A percentile compares a stretch with the other conserved stretches of the same genome.
Conservation (phyloP, 2,797 vertebrate species). For the Manis crassicaudata region DNA sequence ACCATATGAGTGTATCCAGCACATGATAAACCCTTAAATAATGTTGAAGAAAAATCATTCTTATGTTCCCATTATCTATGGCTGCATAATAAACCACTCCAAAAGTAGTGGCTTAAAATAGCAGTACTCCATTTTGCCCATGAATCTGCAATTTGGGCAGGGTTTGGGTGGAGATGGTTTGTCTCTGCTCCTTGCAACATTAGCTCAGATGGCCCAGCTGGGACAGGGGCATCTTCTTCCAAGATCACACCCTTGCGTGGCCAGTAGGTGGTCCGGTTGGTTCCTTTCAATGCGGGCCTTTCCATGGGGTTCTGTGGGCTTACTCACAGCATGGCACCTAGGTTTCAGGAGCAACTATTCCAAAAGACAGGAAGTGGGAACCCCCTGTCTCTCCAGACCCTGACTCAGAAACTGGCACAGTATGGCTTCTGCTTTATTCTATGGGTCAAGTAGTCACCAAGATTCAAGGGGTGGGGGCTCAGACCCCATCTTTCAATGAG, state of each 20-base stretch:
- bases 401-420: not conserved
- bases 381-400: not conserved
- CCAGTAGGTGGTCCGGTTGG: not conserved
- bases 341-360: not conserved
- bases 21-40: not conserved
- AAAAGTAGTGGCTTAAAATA: not conserved
- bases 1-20: not conserved
- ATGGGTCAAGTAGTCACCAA: too few species aligned
- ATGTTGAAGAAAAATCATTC: not conserved
- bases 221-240: not conserved
- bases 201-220: not conserved
- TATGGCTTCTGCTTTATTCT: not conserved
- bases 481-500: not conserved
- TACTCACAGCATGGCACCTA: not conserved
- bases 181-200: not conserved
- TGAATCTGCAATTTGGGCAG: not conserved
- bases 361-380: not conserved
- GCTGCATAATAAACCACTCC: not conserved
- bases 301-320: not conserved
- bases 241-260: not conserved
- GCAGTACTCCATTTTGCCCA: not conserved
- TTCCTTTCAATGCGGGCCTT: not conserved
- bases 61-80: not conserved
- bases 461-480: not conserved
- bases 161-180: not conserved